Percentiles rank a stretch among this genome's conserved stretches.
Evolutionary conservation across 2,113 vertebrate species (phyloP).

Genomic region (Saccopteryx bilineata): DNA sequence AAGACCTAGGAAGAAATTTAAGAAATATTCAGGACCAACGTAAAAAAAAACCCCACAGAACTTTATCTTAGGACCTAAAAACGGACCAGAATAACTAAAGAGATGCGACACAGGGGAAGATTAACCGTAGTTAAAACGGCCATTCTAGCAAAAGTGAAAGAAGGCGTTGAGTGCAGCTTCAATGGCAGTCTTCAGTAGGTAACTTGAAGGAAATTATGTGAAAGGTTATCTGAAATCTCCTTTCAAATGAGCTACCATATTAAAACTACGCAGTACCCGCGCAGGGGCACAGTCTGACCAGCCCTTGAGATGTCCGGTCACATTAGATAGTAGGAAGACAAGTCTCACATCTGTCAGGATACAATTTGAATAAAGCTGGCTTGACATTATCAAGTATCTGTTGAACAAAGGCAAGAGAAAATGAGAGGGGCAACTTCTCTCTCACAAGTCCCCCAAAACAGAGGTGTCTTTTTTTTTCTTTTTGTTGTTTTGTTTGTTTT

Average conservation of each 20-base stretch:
- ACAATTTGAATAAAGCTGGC: conserved; percentile 58
- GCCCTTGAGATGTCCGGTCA: conserved; percentile 49
- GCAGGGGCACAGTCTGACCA: background rate
- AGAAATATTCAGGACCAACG: background rate
- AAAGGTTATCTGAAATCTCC: conserved; percentile 41
- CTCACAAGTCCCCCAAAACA: conserved; percentile 57
- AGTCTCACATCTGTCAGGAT: conserved; percentile 32
- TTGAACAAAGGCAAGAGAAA: conserved; percentile 66
- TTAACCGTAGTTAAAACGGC: background rate
- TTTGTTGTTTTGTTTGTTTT: background rate
- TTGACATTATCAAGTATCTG: conserved; percentile 57
- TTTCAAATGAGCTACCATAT: conserved; percentile 46
- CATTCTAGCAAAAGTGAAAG: conserved; percentile 37
- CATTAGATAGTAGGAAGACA: background rate
- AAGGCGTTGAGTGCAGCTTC: background rate
- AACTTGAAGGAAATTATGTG: conserved; percentile 42
- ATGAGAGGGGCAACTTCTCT: conserved; percentile 27
- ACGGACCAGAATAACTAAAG: conserved; percentile 6
- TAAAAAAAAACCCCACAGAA: background rate
- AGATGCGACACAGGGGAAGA: background rate
- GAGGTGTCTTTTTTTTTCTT: background rate
- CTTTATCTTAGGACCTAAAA: background rate
- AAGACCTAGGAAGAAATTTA: background rate
- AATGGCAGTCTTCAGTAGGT: background rate
- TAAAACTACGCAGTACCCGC: background rate